Percentiles rank a stretch among this genome's conserved stretches.
Conservation (phyloP, 1,140 invertebrate genomes). For the Bradynema listronoti region DNA sequence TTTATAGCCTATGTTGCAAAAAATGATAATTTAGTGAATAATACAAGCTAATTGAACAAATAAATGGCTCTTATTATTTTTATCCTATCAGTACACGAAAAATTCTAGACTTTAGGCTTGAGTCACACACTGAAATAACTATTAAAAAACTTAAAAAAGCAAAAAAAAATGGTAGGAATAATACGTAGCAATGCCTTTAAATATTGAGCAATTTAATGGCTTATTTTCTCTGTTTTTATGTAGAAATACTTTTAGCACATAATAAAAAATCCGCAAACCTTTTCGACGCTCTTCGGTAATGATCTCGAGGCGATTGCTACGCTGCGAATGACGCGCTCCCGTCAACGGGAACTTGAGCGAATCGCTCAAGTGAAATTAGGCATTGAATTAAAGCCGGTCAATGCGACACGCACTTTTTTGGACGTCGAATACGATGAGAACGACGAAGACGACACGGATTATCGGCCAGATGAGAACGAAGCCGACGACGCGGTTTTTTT, state of each 20-base stretch:
- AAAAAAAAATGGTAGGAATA: not conserved
- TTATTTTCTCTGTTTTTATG: not conserved
- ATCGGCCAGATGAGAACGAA: constrained; percentile 11
- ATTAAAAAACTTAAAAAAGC: not conserved
- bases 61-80: not conserved
- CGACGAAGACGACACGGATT: constrained; percentile 40
- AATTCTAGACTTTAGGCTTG: not conserved
- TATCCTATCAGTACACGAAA: not conserved
- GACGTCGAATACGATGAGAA: constrained; percentile 35
- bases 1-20: not conserved
- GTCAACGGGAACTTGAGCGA: constrained; percentile 27
- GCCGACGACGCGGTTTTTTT: too few species aligned
- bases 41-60: not conserved
- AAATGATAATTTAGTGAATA: constrained; percentile 14
- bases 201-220: not conserved
- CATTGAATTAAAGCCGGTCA: constrained; percentile 32
- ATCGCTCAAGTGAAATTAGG: constrained; percentile 23
- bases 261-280: constrained; percentile 37
- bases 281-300: constrained; percentile 26
- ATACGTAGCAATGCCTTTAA: not conserved
- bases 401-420: constrained; percentile 19
- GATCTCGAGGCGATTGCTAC: constrained; percentile 37
- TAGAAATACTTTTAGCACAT: constrained; percentile 31
- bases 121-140: too few species aligned
- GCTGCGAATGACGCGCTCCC: constrained; percentile 32